These are phyloP conservation scores for Metopia argyrocephala DNA, from an alignment of 2,888 invertebrate species.

Conservation along the genomic window DNA sequence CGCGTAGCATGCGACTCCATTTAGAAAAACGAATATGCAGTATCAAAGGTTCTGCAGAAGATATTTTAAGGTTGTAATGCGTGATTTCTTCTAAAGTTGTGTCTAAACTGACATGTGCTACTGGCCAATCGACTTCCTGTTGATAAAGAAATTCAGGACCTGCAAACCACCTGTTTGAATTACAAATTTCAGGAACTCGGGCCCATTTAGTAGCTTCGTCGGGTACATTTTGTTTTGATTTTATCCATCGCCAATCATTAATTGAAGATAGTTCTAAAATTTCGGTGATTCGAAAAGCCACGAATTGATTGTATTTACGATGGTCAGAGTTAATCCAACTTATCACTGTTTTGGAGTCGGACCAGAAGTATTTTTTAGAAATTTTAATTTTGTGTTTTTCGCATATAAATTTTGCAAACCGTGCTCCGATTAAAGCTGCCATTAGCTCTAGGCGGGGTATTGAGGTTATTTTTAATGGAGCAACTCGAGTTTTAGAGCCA, in stretches of 20 bases:
- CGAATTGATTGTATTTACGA: too few relatives aligned
- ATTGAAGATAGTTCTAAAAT: conserved; percentile 35
- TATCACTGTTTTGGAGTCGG: conserved; percentile 18
- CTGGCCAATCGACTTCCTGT: not conserved
- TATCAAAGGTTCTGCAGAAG: too few relatives aligned
- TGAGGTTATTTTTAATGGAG: conserved; percentile 37
- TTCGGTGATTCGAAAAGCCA: conserved; percentile 21
- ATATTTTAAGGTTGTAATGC: too few relatives aligned
- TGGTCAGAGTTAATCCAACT: conserved; percentile 44
- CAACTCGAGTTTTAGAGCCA: conserved; percentile 26
- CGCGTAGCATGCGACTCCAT: too few relatives aligned
- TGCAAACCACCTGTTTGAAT: conserved; percentile 22
- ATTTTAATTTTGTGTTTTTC: not conserved
- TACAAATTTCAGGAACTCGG: not conserved
- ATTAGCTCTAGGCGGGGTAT: conserved; percentile 29
- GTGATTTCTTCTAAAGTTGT: too few relatives aligned
- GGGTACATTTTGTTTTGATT: conserved; percentile 38
- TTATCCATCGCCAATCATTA: conserved; percentile 20
- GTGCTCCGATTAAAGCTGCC: conserved; percentile 22
- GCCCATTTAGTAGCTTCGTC: conserved; percentile 41
- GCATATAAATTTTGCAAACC: conserved; percentile 15
- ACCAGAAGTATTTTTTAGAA: not conserved
- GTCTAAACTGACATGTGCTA: too few relatives aligned
- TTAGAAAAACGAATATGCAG: too few relatives aligned
- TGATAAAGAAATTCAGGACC: conserved; percentile 33